These are phyloP conservation scores for Athetis lepigone DNA, from an alignment of 2,888 invertebrate genomes.

Conservation along the genomic window DNA sequence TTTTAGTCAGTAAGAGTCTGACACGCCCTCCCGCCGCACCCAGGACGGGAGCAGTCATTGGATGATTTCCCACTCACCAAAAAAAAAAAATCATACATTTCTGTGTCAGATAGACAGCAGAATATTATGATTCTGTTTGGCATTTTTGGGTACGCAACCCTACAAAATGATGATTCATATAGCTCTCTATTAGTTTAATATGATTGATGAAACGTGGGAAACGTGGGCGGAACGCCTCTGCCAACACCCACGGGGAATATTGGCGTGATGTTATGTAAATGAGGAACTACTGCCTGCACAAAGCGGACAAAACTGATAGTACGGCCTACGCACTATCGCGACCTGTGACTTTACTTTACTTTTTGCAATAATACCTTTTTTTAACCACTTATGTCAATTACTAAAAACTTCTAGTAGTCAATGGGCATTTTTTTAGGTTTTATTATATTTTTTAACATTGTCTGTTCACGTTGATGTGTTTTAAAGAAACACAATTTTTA, in stretches of 20 bases:
- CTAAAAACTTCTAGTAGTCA: conserved; percentile 14
- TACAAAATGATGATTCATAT: too few species aligned
- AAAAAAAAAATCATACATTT: too few species aligned
- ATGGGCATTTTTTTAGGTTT: not conserved
- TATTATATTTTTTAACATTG: too few species aligned
- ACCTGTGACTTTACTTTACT: conserved; percentile 1
- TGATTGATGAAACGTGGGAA: not conserved
- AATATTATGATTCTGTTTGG: too few species aligned
- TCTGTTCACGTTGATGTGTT: too few species aligned
- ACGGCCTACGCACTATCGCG: conserved; percentile 1
- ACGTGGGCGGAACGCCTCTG: not conserved
- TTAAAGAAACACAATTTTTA: too few species aligned
- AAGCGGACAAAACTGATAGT: not conserved
- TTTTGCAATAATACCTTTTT: not conserved
- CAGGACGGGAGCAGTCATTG: too few species aligned
- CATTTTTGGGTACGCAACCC: not conserved
- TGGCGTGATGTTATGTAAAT: not conserved
- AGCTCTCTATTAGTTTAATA: too few species aligned
- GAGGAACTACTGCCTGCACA: conserved; percentile 6
- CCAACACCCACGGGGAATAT: not conserved
- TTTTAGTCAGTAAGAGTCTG: too few species aligned
- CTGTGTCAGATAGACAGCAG: too few species aligned
- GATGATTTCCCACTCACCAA: too few species aligned
- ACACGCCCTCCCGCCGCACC: too few species aligned
- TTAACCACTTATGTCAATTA: conserved; percentile 7